These are phyloP conservation scores for Acronicta psi DNA, from an alignment of 2,888 invertebrate genomes.

Conservation along the genomic window DNA sequence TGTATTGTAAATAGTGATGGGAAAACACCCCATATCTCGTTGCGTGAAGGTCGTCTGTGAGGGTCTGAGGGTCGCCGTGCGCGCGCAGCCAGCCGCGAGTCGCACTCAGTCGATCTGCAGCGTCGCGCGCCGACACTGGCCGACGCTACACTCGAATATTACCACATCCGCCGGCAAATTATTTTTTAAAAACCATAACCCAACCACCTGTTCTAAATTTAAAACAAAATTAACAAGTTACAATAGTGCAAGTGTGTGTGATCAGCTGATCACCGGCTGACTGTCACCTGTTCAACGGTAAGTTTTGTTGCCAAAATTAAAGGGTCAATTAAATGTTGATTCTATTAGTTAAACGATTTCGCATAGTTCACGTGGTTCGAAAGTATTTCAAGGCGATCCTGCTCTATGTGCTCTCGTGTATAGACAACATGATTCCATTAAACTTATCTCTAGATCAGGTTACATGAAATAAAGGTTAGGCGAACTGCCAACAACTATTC, in stretches of 20 bases:
- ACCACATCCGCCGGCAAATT: slow-evolving; percentile 49
- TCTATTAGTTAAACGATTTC: slow-evolving; percentile 82
- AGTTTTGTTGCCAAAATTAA: slow-evolving; percentile 63
- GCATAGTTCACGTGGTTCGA: slow-evolving; percentile 84
- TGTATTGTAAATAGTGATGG: slow-evolving; percentile 25
- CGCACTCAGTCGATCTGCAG: slow-evolving; percentile 81
- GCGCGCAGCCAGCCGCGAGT: slow-evolving; percentile 67
- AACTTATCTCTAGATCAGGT: slow-evolving; percentile 37
- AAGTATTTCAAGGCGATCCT: slow-evolving; percentile 88
- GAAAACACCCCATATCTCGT: slow-evolving; percentile 54
- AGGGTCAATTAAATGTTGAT: slow-evolving; percentile 74
- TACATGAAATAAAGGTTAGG: slow-evolving; percentile 27
- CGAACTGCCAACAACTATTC: slow-evolving; percentile 23
- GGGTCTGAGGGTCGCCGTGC: slow-evolving; percentile 72
- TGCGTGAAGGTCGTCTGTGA: slow-evolving; percentile 65
- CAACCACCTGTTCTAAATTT: slow-evolving; percentile 49
- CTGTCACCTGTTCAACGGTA: slow-evolving; percentile 68
- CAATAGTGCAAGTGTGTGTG: slow-evolving; percentile 53
- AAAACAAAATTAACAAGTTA: slow-evolving; percentile 38
- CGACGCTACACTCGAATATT: slow-evolving; percentile 57
- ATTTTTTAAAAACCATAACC: slow-evolving; percentile 58
- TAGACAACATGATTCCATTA: slow-evolving; percentile 59
- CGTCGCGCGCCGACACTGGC: slow-evolving; percentile 76
- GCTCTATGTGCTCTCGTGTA: slow-evolving; percentile 71
- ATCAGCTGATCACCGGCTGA: slow-evolving; percentile 46